These are phyloP conservation scores for Cheilosia vernalis DNA, from an alignment of 2,888 invertebrate genomes.

Conservation along the genomic window DNA sequence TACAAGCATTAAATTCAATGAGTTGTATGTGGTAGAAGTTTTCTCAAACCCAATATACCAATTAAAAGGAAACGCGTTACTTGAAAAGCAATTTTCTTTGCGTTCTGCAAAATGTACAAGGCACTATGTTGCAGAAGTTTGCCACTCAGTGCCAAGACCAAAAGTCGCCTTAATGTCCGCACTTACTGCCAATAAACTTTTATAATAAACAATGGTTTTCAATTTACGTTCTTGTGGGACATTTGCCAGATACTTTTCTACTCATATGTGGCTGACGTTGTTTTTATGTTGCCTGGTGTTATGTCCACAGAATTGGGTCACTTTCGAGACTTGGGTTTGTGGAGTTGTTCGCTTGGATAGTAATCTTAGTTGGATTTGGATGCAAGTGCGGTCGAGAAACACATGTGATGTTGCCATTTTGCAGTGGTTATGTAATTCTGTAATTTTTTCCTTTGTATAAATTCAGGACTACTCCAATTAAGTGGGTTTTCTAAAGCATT, in stretches of 20 bases:
- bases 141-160: constrained; percentile 16
- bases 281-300: not conserved
- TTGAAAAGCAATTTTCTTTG: too few species aligned
- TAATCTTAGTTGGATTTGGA: constrained; percentile 12
- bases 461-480: too few species aligned
- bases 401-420: too few species aligned
- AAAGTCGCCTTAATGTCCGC: constrained; percentile 37
- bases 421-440: too few species aligned
- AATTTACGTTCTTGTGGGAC: constrained; percentile 38
- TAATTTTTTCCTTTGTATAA: too few species aligned
- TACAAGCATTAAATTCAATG: too few species aligned
- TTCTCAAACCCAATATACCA: too few species aligned
- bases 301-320: constrained; percentile 16
- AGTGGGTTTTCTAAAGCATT: too few species aligned
- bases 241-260: constrained; percentile 23
- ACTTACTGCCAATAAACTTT: constrained; percentile 42
- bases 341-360: not conserved
- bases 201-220: constrained; percentile 39
- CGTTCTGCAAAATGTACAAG: too few species aligned
- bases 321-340: not conserved
- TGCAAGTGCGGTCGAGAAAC: not conserved
- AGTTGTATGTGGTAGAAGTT: too few species aligned
- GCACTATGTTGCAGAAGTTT: not conserved
- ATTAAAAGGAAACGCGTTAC: too few species aligned
- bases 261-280: constrained; percentile 16